Evolutionary conservation across 2,888 invertebrate genomes (phyloP).

Genomic region (Drosophila testacea): DNA sequence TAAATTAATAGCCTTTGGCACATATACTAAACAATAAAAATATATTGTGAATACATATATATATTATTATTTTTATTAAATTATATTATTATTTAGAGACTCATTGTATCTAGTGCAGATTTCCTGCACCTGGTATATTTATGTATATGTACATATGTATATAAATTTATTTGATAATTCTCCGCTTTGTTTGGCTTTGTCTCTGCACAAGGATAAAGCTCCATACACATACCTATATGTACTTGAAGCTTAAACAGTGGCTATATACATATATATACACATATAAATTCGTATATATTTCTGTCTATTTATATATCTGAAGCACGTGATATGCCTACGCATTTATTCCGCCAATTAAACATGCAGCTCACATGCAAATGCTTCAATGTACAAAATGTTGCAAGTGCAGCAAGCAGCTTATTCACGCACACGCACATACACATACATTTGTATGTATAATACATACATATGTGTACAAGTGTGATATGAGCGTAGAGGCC

Average conservation of each 20-base stretch:
- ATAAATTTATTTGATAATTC: conserved; percentile 13
- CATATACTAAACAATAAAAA: not conserved
- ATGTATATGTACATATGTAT: too few species aligned
- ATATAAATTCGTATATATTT: not conserved
- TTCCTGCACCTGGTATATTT: too few species aligned
- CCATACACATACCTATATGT: not conserved
- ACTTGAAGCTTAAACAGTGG: conserved; percentile 3
- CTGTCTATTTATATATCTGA: conserved; percentile 11
- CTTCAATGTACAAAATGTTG: conserved; percentile 49
- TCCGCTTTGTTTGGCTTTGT: conserved; percentile 23
- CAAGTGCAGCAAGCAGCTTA: conserved; percentile 12
- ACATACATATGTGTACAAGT: not conserved
- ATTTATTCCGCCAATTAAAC: conserved; percentile 63
- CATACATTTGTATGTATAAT: not conserved
- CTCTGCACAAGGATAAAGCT: conserved; percentile 28
- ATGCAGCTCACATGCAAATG: conserved; percentile 58
- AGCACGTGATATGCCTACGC: conserved; percentile 64
- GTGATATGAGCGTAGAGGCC: conserved; percentile 33
- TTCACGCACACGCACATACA: not conserved
- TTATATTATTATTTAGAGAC: too few species aligned
- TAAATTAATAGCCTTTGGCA: not conserved
- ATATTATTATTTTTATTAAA: too few species aligned
- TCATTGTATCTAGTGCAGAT: not conserved
- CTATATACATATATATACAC: not conserved
- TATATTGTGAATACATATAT: too few species aligned